Base-by-base conservation (phyloP, 1,140 invertebrate species). In the Atopsyche davidsoni region DNA sequence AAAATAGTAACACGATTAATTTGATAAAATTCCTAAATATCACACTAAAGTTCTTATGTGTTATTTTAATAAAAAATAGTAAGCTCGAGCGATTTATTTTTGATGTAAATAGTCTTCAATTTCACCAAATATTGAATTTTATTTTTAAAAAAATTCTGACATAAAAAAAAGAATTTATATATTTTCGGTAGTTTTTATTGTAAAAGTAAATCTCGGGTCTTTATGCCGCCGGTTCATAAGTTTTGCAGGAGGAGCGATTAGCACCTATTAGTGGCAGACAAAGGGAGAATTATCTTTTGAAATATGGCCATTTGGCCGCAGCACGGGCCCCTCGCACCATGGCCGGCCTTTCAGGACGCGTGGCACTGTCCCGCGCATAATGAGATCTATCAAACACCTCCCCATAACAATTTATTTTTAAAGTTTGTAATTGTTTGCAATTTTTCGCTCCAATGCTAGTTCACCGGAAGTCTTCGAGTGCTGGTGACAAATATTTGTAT, bases 351-450 rank as follows among this genome's bases (percentile, higher is more conserved):
- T n/a, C n/a, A n/a, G n/a, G 43, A 31, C 53, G 51, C 48, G 53
- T 19, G 22, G 23, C 13, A 45, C 11, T 36, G 11, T 38, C 48
- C 17, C 18, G 18, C 21, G 16, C 24, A 53, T 53, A 57, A 57
- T 57, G 31, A 46, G 50, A 53, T 53, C 50, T 57, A 52, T 57
- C 49, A 53, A 57, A 57, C n/a, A n/a, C 48, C 41, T 45, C 21
- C 50, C 22, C 50, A 24, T 13, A 38, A 49, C 25, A 52, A 46
- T 52, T 16, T 45, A 32, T 32, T 45, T 45, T 18, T 4, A 9
- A 17, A 45, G 21, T 17, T 4, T 39, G 19, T 39, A 17, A 17
- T 3, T 16, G 16, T 39, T 39, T 7, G 36, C 17, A 16, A n/a
- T n/a, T n/a, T n/a, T n/a, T n/a, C n/a, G n/a, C n/a, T n/a, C n/a